Evolutionary conservation across 2,113 vertebrate genomes (phyloP).

Genomic region (Cervus canadensis): DNA sequence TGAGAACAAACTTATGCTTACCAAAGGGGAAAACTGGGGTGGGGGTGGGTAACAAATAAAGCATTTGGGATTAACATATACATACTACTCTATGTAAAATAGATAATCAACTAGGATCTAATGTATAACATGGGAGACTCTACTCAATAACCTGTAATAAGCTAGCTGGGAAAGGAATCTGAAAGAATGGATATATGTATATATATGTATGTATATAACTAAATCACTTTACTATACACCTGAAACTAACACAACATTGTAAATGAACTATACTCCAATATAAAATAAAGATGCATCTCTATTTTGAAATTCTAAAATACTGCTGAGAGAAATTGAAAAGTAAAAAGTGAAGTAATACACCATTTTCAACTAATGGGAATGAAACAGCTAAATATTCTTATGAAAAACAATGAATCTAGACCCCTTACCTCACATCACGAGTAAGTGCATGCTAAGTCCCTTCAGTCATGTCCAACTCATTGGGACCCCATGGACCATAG

Average conservation of each 20-base stretch:
- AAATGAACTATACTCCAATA: not conserved
- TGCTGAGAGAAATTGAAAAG: not conserved
- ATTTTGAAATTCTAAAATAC: not conserved
- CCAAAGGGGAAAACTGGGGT: not conserved
- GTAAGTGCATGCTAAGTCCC: rapidly evolving
- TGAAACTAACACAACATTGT: not conserved
- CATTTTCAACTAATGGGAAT: not conserved
- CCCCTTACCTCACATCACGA: not conserved
- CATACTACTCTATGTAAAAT: not conserved
- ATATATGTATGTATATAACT: not conserved
- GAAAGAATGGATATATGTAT: not conserved
- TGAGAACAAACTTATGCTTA: not conserved
- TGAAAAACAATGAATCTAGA: not conserved
- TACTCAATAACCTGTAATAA: not conserved
- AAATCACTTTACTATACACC: not conserved
- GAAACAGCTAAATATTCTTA: not conserved
- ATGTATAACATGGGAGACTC: not conserved
- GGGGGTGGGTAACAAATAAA: not conserved
- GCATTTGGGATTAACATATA: not conserved
- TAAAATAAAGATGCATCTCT: not conserved
- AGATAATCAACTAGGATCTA: not conserved
- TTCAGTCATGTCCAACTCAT: not conserved
- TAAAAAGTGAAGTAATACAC: not conserved
- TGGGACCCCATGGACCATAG: not conserved
- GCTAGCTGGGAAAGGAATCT: not conserved